Evolutionary conservation across 2,797 vertebrate genomes (phyloP).

Genomic region (Glyptemys insculpta): DNA sequence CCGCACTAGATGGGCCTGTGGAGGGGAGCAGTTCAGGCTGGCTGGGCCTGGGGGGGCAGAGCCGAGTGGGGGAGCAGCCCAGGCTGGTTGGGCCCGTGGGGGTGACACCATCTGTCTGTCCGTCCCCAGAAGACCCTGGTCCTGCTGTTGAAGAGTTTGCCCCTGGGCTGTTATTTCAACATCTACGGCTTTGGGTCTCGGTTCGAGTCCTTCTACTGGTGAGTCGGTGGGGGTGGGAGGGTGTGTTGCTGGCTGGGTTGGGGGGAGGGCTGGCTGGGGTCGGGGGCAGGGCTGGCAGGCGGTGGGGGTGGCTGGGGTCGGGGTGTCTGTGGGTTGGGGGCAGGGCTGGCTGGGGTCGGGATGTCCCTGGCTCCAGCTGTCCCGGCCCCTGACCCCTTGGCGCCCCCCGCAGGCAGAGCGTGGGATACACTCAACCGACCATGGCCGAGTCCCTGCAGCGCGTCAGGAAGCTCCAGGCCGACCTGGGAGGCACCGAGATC

Average conservation of each 20-base stretch:
- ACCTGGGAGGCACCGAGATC: constrained; percentile 83
- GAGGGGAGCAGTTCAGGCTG: neutral
- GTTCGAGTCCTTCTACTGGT: constrained; percentile 86
- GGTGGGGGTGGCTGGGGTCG: neutral
- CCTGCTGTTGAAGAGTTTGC: constrained; percentile 91
- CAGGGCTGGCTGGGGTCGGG: too few relatives aligned
- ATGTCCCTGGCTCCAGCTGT: neutral
- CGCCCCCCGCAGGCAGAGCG: constrained; percentile 77
- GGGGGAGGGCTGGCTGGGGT: neutral
- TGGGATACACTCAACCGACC: constrained; percentile 82
- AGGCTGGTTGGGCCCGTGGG: neutral
- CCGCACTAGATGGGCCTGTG: neutral
- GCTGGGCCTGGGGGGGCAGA: neutral
- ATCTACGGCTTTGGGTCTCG: constrained; percentile 87
- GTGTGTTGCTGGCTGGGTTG: too few relatives aligned
- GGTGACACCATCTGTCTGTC: neutral
- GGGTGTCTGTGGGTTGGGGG: too few relatives aligned
- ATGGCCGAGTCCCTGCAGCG: constrained; percentile 81
- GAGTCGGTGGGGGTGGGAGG: constrained; percentile 59
- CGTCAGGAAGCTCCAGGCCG: constrained; percentile 73
- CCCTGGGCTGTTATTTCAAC: constrained; percentile 91
- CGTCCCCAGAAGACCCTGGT: constrained; percentile 86
- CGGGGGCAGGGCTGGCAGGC: too few relatives aligned
- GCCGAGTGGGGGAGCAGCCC: neutral
- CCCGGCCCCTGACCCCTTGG: neutral